A percentile compares a stretch with the other conserved stretches of the same genome.
phyloP scores from a whole-genome alignment of 2,113 vertebrate species.

The Hippocampus abdominalis region DNA sequence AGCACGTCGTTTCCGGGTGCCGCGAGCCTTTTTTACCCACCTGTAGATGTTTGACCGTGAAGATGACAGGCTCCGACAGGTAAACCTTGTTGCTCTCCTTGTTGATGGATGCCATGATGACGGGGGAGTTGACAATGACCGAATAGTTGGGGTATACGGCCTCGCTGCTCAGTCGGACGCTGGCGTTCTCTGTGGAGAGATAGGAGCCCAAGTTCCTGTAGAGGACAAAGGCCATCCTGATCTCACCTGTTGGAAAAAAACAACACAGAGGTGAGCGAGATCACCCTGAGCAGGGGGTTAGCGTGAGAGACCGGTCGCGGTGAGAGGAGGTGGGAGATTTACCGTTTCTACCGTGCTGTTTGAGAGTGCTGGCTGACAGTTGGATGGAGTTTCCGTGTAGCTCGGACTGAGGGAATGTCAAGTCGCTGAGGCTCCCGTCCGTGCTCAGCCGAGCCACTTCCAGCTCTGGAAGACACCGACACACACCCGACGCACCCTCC shows the following conservation, averaged over 20 bases:
- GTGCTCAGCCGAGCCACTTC: conserved; percentile 96
- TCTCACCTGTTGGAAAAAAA: conserved; percentile 80
- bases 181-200: conserved; percentile 95
- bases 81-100: conserved; percentile 98
- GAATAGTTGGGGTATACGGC: conserved; percentile 93
- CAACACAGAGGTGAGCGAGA: conserved; percentile 1
- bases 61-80: conserved; percentile 93
- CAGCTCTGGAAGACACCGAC: conserved; percentile 69
- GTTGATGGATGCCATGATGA: conserved; percentile 95
- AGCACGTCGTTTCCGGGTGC: neutral
- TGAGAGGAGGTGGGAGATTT: conserved; percentile 34
- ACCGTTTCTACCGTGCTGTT: conserved; percentile 96
- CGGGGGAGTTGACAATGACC: conserved; percentile 94
- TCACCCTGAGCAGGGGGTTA: neutral
- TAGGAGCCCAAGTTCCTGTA: conserved; percentile 95
- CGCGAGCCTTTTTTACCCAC: conserved; percentile 59
- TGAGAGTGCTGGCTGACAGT: conserved; percentile 93
- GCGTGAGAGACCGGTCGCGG: conserved; percentile 7
- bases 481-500: conserved; percentile 28
- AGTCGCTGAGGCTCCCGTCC: conserved; percentile 88
- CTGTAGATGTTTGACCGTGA: conserved; percentile 94
- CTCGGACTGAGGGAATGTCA: conserved; percentile 89
- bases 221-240: conserved; percentile 92
- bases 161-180: conserved; percentile 86
- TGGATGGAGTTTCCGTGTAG: conserved; percentile 88